These are phyloP conservation scores for Gavialis gangeticus DNA, from an alignment of 2,113 vertebrate genomes.

Conservation along the genomic window DNA sequence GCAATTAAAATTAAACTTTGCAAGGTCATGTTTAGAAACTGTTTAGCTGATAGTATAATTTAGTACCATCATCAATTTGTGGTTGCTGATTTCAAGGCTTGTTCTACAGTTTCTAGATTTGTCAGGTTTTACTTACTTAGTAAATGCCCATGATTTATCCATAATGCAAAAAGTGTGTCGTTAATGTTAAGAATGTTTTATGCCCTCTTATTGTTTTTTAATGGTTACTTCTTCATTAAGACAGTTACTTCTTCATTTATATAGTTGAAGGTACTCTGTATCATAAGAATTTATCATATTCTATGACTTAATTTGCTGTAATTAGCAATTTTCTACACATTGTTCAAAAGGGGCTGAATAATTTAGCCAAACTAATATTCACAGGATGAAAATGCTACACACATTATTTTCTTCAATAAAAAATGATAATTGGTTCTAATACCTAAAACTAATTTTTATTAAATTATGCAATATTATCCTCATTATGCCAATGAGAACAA, in stretches of 20 bases:
- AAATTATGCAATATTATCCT: neutral
- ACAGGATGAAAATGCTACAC: neutral
- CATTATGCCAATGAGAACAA: neutral
- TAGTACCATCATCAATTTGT: neutral
- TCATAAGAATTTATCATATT: neutral
- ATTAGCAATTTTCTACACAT: constrained; percentile 32
- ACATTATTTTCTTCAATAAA: neutral
- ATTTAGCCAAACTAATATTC: constrained; percentile 3
- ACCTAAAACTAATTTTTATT: neutral
- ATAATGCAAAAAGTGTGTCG: neutral
- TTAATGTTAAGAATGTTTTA: neutral
- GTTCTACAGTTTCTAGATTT: neutral
- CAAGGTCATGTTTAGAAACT: constrained; percentile 1
- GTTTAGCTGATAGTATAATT: neutral
- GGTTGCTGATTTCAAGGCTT: neutral
- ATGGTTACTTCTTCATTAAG: neutral
- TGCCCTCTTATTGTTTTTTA: neutral
- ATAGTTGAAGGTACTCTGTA: accelerated
- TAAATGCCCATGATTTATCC: neutral
- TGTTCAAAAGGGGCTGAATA: neutral
- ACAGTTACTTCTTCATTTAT: neutral
- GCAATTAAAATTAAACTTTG: neutral
- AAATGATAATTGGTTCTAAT: neutral
- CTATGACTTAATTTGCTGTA: constrained; percentile 35
- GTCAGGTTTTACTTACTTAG: neutral